Evolutionary conservation across 2,113 vertebrate genomes (phyloP).

Genomic region (Nestor notabilis): DNA sequence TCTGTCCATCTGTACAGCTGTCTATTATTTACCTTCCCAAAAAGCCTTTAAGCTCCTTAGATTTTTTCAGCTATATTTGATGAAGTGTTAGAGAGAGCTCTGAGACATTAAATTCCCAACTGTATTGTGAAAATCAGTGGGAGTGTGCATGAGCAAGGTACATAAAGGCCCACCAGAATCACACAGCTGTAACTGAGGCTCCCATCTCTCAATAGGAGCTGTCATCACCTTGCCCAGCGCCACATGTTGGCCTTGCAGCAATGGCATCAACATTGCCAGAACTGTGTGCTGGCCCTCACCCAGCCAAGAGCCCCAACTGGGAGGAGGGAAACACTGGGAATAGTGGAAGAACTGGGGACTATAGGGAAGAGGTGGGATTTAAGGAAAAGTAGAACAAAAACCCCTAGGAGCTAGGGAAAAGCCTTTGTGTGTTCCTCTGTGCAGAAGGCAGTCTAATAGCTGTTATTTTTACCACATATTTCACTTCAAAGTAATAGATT

Average conservation of each 20-base stretch:
- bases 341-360: background rate
- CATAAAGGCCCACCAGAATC: background rate
- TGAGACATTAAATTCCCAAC: background rate
- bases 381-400: background rate
- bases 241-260: fast-evolving
- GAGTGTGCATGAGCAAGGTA: background rate
- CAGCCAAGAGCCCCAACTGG: background rate
- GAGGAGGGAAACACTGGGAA: background rate
- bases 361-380: background rate
- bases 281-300: background rate
- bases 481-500: background rate
- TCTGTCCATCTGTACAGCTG: background rate
- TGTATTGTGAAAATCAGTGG: background rate
- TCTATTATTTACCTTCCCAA: background rate
- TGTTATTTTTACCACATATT: background rate
- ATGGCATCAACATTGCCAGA: background rate
- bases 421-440: background rate
- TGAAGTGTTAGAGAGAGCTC: background rate
- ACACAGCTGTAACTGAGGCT: background rate
- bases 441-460: background rate
- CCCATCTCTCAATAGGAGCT: background rate
- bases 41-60: background rate
- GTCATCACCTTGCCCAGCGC: background rate
- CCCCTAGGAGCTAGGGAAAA: background rate
- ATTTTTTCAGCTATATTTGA: background rate